Percentiles rank a stretch among this genome's conserved stretches.
Evolutionary conservation across 1,140 invertebrate genomes (phyloP).

Genomic region (Meloidogyne hapla): DNA sequence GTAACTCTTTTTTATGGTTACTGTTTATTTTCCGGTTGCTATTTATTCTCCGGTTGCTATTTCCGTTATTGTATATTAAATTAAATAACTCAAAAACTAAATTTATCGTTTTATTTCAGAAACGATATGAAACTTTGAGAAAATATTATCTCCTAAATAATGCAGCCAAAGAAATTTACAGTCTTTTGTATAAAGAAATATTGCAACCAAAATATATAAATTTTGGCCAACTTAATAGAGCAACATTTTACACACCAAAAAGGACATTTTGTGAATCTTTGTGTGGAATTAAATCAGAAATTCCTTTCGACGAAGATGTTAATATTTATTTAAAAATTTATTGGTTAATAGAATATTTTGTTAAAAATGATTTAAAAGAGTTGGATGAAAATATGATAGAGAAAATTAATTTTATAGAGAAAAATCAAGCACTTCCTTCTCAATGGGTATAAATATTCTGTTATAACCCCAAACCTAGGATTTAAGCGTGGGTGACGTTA

Average conservation of each 20-base stretch:
- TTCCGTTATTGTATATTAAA: too few relatives aligned
- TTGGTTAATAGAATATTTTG: neutral
- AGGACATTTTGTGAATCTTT: neutral
- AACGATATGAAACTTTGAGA: neutral
- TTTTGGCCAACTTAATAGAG: neutral
- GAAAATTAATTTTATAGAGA: neutral
- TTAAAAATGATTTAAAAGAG: neutral
- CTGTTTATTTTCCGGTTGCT: too few relatives aligned
- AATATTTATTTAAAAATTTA: neutral
- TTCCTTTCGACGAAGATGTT: neutral
- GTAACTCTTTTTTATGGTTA: too few relatives aligned
- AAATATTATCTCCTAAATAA: neutral
- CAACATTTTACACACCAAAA: neutral
- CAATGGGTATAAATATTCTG: too few relatives aligned
- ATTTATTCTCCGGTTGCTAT: too few relatives aligned
- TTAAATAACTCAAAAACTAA: too few relatives aligned
- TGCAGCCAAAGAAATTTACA: neutral
- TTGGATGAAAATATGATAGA: neutral
- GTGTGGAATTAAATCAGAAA: neutral
- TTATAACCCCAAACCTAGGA: too few relatives aligned
- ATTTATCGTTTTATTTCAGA: too few relatives aligned
- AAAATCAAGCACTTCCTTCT: neutral
- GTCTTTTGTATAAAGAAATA: neutral
- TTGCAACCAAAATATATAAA: neutral
- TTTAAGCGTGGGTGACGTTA: too few relatives aligned